These are phyloP conservation scores for Mimumesa dahlbomi DNA, from an alignment of 2,888 invertebrate genomes.

Conservation along the genomic window DNA sequence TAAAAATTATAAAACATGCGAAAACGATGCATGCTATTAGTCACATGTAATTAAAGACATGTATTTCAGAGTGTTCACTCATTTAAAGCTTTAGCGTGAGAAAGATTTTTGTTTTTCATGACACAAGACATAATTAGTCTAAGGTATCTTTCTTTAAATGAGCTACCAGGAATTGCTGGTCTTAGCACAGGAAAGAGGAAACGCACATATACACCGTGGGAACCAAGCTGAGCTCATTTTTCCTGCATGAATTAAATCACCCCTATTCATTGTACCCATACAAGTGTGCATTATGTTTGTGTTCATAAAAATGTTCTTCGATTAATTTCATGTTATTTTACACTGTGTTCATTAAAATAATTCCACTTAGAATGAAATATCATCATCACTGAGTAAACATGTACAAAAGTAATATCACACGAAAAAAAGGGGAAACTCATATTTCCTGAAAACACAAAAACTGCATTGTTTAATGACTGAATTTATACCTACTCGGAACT, in stretches of 20 bases:
- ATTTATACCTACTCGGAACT: constrained; percentile 12
- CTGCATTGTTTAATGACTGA: constrained; percentile 4
- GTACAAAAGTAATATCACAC: too few species aligned
- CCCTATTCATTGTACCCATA: constrained; percentile 36
- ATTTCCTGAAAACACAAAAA: constrained; percentile 14
- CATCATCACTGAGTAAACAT: too few species aligned
- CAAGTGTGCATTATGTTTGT: constrained; percentile 8
- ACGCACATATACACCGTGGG: constrained; percentile 72
- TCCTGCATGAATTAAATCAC: constrained; percentile 71
- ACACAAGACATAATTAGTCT: constrained; percentile 73
- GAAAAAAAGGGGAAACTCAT: constrained; percentile 7
- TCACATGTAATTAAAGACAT: constrained; percentile 21
- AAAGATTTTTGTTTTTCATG: constrained; percentile 71
- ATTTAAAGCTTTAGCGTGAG: constrained; percentile 67
- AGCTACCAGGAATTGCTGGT: constrained; percentile 74
- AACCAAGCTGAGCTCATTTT: constrained; percentile 75
- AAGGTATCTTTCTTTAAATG: constrained; percentile 75
- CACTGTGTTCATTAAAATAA: too few species aligned
- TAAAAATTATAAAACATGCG: too few species aligned
- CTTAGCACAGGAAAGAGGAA: constrained; percentile 77
- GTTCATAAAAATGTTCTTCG: background rate
- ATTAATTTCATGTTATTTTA: background rate
- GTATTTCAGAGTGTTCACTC: constrained; percentile 23
- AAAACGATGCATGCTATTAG: constrained; percentile 5
- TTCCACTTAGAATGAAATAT: background rate